phyloP scores from a whole-genome alignment of 2,888 invertebrate species.

The Nomada ruficornis region DNA sequence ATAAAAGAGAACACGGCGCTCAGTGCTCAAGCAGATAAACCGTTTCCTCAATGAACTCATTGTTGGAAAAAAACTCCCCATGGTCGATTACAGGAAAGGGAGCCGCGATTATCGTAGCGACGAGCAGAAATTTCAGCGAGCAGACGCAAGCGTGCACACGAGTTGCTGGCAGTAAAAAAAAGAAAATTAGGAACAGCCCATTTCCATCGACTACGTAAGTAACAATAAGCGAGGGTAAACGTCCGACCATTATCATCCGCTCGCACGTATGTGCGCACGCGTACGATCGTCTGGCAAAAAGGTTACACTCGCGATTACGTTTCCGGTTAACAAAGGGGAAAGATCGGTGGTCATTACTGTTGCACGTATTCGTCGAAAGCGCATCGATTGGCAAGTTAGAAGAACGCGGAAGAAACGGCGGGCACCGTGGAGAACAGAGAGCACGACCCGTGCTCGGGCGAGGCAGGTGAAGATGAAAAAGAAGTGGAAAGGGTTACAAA shows the following conservation, averaged over 20 bases:
- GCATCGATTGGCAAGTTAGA: conserved; percentile 58
- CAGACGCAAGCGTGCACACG: background rate
- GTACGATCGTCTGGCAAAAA: background rate
- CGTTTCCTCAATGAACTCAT: conserved; percentile 38
- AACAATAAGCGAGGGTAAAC: conserved; percentile 37
- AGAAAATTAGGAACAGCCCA: background rate
- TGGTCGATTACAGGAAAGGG: background rate
- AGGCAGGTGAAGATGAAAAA: conserved; percentile 35
- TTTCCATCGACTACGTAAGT: conserved; percentile 19
- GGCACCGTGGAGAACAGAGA: conserved; percentile 30
- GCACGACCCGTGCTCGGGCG: conserved; percentile 28
- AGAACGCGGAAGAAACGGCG: conserved; percentile 72
- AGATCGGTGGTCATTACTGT: conserved; percentile 54
- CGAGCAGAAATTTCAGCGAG: conserved; percentile 29
- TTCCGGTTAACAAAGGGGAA: conserved; percentile 34
- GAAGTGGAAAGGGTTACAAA: conserved; percentile 2
- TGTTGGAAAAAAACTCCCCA: conserved; percentile 33
- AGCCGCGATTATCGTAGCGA: background rate
- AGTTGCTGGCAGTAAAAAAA: background rate
- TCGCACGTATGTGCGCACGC: background rate
- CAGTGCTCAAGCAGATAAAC: background rate
- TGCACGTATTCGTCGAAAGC: conserved; percentile 63
- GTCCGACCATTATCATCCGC: background rate
- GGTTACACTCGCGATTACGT: conserved; percentile 24
- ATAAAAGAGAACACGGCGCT: conserved; percentile 5